Evolutionary conservation across 2,888 invertebrate species (phyloP).

Genomic region (Malachius bipustulatus): DNA sequence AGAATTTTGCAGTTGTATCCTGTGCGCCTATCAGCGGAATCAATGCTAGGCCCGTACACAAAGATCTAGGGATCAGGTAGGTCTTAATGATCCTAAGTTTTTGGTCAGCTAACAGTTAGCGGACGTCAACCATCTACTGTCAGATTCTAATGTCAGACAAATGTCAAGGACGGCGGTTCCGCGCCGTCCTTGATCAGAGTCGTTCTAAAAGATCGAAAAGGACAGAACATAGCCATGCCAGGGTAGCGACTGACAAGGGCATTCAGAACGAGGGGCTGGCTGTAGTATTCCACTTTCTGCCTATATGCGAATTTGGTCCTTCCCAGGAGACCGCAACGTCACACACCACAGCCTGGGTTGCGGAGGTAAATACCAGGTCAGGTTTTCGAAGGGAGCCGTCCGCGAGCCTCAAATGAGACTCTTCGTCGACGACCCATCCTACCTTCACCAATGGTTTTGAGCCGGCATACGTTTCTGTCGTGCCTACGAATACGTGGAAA

Average conservation of each 20-base stretch:
- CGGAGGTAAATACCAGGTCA: conserved; percentile 12
- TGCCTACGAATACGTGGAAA: conserved; percentile 15
- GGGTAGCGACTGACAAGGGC: not conserved
- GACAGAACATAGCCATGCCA: not conserved
- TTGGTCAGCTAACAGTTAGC: too few relatives aligned
- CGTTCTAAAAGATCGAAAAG: too few relatives aligned
- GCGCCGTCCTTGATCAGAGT: too few relatives aligned
- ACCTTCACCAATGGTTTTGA: conserved; percentile 15
- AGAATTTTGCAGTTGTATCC: too few relatives aligned
- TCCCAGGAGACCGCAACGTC: conserved; percentile 13
- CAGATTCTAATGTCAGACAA: too few relatives aligned
- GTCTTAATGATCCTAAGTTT: too few relatives aligned
- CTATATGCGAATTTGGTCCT: conserved; percentile 10
- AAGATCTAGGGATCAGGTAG: too few relatives aligned
- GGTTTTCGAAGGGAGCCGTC: conserved; percentile 13
- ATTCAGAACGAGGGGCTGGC: not conserved
- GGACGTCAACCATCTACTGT: too few relatives aligned
- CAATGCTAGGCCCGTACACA: too few relatives aligned
- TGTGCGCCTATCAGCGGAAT: too few relatives aligned
- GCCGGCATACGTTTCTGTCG: conserved; percentile 11
- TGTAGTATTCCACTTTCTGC: conserved; percentile 4
- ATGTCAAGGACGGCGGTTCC: too few relatives aligned
- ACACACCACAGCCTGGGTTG: conserved; percentile 8
- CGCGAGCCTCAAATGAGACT: conserved; percentile 18
- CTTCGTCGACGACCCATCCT: conserved; percentile 15